These are phyloP conservation scores for Heteractis magnifica DNA, from an alignment of 92 coral and sea anemone genomes.

Conservation along the genomic window DNA sequence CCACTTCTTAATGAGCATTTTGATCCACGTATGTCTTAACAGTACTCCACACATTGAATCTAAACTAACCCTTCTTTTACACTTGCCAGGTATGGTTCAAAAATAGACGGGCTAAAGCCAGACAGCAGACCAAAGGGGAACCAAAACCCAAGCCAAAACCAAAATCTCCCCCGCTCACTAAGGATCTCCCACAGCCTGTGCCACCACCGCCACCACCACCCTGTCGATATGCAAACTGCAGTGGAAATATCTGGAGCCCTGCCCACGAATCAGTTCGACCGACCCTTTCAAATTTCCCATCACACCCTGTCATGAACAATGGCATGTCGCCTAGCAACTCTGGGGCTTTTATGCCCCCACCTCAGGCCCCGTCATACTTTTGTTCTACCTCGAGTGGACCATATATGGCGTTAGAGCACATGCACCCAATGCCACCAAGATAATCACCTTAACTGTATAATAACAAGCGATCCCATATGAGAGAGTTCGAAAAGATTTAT, in stretches of 20 bases:
- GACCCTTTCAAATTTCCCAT: constrained; percentile 73
- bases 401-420: constrained; percentile 88
- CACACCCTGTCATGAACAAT: constrained; percentile 79
- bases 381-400: constrained; percentile 90
- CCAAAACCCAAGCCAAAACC: constrained; percentile 93
- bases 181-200: constrained; percentile 71
- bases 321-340: constrained; percentile 74
- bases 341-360: constrained; percentile 80
- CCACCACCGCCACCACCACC: constrained; percentile 86
- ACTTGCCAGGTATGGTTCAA: constrained; percentile 94
- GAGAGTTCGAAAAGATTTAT: background rate
- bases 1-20: constrained; percentile 24
- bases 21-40: constrained; percentile 9
- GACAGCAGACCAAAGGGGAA: constrained; percentile 90
- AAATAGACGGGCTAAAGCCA: constrained; percentile 91
- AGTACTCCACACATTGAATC: constrained; percentile 17
- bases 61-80: constrained; percentile 8
- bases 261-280: constrained; percentile 88
- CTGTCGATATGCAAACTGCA: constrained; percentile 93
- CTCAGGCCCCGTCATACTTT: constrained; percentile 93
- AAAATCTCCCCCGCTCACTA: constrained; percentile 63
- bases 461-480: background rate
- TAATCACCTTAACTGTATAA: constrained; percentile 25
- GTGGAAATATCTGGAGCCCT: constrained; percentile 95
- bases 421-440: constrained; percentile 89